Base-by-base conservation (phyloP, 2,797 vertebrate genomes). In the Discoglossus pictus region DNA sequence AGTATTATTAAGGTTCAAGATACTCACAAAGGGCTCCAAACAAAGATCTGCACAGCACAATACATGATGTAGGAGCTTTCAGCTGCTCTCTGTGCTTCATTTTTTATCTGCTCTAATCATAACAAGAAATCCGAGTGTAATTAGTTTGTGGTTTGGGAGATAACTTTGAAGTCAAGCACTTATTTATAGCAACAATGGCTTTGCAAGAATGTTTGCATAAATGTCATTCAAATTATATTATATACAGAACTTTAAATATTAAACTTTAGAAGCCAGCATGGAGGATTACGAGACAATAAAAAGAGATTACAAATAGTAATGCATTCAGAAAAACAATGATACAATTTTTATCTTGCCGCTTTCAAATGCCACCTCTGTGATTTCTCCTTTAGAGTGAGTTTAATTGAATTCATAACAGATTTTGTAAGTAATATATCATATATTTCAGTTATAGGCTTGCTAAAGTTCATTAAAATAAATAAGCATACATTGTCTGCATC, bases 131-230 rank as follows among this genome's bases (percentile, higher is more conserved):
- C n/a, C 31, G 27, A 38, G 21, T 47, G 20, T 38, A 55, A 46
- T 65, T 55, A 27, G 46, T 54, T 15, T 48, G 23, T 48, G 34
- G 34, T 50, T 58, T 58, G 15, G 15, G 53, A 40, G 47, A 66
- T 27, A 50, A 31, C 7, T 11, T 31, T 34, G 7, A 39, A 47
- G 16, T 18, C 64, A 48, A 24, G 11, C 35, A 27, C 23, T 44
- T 21, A 43, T 34, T 50, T 46, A 27, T 55, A 58, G 27, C 54
- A 58, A 58, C 31, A 58, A 39, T 55, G 44, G 34, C 46, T 39
- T 58, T 66, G 31, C 35, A 31, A 12, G 7, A 40, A 36, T 38
- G 52, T 38, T 39, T 38, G 15, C 18, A n/a, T 35, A 54, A 54
- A 54, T 63, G 61, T 39, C 51, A 65, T 47, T 47, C 43, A 56